A percentile compares a stretch with the other conserved stretches of the same genome.
Conservation (phyloP, 2,113 vertebrate species). For the Rhinoptilus africanus region DNA sequence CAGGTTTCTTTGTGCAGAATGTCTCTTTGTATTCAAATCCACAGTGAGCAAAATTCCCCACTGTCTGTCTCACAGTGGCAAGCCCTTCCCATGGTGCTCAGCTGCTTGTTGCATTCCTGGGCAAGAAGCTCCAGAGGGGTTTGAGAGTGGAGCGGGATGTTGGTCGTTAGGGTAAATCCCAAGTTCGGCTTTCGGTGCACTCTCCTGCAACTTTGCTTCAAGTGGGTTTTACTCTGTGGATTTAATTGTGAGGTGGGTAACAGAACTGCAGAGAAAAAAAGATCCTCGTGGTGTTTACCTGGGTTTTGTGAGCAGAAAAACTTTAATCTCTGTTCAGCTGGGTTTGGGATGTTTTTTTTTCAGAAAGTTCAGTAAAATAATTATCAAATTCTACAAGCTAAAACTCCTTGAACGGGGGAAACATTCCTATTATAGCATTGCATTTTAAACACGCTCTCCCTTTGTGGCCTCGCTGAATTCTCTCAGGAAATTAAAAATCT, state of each 20-base stretch:
- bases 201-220: neutral
- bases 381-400: neutral
- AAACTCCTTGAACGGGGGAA: neutral
- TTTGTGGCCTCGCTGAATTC: neutral
- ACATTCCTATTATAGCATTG: neutral
- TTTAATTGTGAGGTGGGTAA: neutral
- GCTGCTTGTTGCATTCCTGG: neutral
- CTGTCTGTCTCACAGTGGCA: neutral
- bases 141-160: neutral
- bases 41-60: neutral
- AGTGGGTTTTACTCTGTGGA: neutral
- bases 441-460: neutral
- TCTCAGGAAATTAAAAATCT: conserved; percentile 58
- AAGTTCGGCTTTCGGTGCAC: neutral
- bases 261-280: neutral
- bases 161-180: neutral
- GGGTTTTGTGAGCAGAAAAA: neutral
- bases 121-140: neutral
- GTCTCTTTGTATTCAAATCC: neutral
- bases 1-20: neutral
- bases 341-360: neutral
- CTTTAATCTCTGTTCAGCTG: neutral
- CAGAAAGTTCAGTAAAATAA: conserved; percentile 5
- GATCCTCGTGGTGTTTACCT: neutral
- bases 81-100: neutral